Conservation (phyloP, 2,888 invertebrate species). For the Agonopterix heracliana region DNA sequence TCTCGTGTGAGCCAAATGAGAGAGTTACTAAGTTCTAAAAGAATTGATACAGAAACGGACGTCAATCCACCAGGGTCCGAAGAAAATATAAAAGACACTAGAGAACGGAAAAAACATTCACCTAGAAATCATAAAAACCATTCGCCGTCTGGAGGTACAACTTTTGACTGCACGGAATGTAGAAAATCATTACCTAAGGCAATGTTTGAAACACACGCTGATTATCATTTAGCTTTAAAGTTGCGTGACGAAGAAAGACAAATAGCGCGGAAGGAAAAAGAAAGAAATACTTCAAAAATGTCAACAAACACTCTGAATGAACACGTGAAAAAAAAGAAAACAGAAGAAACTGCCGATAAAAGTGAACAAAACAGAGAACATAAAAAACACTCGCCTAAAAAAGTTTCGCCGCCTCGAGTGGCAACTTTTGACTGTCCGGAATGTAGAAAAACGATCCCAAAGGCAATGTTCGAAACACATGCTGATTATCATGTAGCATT, state of each 20-base stretch:
- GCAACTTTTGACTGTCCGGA: constrained; percentile 71
- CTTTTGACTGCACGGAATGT: constrained; percentile 79
- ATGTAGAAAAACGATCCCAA: constrained; percentile 78
- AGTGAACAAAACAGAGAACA: too few relatives aligned
- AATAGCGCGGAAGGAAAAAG: constrained; percentile 35
- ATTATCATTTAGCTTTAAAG: constrained; percentile 83
- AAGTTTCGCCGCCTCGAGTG: constrained; percentile 3
- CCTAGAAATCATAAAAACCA: constrained; percentile 5
- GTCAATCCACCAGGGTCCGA: constrained; percentile 12
- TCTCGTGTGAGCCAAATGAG: constrained; percentile 49
- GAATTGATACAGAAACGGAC: constrained; percentile 16
- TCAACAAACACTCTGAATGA: not conserved
- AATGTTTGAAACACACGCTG: constrained; percentile 81
- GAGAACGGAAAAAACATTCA: constrained; percentile 5
- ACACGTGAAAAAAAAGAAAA: not conserved
- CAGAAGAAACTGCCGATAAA: too few relatives aligned
- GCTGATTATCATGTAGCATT: constrained; percentile 84
- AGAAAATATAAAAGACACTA: not conserved
- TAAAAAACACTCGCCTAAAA: not conserved
- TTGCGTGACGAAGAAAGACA: constrained; percentile 76
- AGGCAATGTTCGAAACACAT: constrained; percentile 78
- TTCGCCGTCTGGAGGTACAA: constrained; percentile 9
- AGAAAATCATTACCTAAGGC: constrained; percentile 71
- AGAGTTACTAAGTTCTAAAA: constrained; percentile 35
- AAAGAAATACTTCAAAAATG: constrained; percentile 3